Conservation (phyloP, 2,888 invertebrate species). For the Rhagophthalmus giganteus region DNA sequence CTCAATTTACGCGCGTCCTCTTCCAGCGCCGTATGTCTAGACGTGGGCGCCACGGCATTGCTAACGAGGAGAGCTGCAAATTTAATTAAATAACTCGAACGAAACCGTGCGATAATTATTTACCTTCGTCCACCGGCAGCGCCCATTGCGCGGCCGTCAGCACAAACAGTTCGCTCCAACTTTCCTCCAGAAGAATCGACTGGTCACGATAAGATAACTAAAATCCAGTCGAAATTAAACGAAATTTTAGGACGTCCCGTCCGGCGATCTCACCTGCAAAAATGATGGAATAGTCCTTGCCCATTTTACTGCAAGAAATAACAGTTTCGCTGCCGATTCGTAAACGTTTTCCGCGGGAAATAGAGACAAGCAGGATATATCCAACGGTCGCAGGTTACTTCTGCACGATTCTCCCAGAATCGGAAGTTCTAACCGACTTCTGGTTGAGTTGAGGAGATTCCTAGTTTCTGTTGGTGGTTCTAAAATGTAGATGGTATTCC, state of each 20-base stretch:
- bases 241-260: too few relatives aligned
- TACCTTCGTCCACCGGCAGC: conserved; percentile 74
- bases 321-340: conserved; percentile 73
- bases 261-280: conserved; percentile 70
- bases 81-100: background rate
- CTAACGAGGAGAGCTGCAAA: conserved; percentile 47
- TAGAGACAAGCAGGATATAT: conserved; percentile 56
- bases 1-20: conserved; percentile 64
- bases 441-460: conserved; percentile 1
- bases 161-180: conserved; percentile 84
- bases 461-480: conserved; percentile 1
- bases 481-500: too few relatives aligned
- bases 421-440: conserved; percentile 45
- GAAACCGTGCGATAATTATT: too few relatives aligned
- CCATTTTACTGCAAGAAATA: conserved; percentile 81
- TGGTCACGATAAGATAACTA: conserved; percentile 73
- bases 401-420: conserved; percentile 41
- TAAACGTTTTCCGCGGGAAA: conserved; percentile 64
- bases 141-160: conserved; percentile 82
- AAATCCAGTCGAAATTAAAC: too few relatives aligned
- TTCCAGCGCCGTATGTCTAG: conserved; percentile 60
- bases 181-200: conserved; percentile 71
- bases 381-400: conserved; percentile 40
- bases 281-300: conserved; percentile 76
- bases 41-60: conserved; percentile 56